A percentile compares a stretch with the other conserved stretches of the same genome.
phyloP scores from a whole-genome alignment of 2,888 invertebrate genomes.

The Drosophila hamatofila region DNA sequence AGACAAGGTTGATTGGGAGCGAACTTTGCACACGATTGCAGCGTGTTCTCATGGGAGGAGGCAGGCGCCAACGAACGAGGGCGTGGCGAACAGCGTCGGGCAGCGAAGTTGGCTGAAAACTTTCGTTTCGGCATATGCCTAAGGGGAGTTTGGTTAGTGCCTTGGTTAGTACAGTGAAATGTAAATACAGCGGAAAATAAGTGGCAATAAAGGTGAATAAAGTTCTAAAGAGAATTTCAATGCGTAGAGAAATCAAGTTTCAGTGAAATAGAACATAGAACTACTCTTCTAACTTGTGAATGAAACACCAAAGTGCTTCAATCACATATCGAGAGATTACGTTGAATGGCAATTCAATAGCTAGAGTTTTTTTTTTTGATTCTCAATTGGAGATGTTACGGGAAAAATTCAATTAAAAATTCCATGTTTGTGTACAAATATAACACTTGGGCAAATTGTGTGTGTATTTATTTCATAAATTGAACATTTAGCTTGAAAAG shows the following conservation, averaged over 20 bases:
- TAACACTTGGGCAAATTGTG: neutral
- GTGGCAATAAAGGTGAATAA: neutral
- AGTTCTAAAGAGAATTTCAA: neutral
- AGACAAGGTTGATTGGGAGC: conserved; percentile 76
- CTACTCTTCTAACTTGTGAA: too few relatives aligned
- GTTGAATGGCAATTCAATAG: neutral
- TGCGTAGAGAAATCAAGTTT: neutral
- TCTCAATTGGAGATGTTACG: neutral
- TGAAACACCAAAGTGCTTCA: neutral
- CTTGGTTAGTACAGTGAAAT: conserved; percentile 26
- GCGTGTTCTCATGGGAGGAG: conserved; percentile 1
- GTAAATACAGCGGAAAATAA: conserved; percentile 30
- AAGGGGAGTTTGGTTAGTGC: conserved; percentile 7
- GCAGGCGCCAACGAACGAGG: neutral
- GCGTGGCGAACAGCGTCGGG: neutral
- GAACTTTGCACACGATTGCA: conserved; percentile 49
- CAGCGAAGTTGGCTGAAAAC: conserved; percentile 13
- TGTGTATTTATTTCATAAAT: neutral
- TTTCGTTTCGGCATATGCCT: conserved; percentile 17
- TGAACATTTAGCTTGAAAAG: neutral
- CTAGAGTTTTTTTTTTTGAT: neutral
- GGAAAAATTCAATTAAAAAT: neutral
- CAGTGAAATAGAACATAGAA: neutral
- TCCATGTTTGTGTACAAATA: neutral
- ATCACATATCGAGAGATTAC: neutral